Evolutionary conservation across 2,113 vertebrate species (phyloP).

Genomic region (Chitala chitala): DNA sequence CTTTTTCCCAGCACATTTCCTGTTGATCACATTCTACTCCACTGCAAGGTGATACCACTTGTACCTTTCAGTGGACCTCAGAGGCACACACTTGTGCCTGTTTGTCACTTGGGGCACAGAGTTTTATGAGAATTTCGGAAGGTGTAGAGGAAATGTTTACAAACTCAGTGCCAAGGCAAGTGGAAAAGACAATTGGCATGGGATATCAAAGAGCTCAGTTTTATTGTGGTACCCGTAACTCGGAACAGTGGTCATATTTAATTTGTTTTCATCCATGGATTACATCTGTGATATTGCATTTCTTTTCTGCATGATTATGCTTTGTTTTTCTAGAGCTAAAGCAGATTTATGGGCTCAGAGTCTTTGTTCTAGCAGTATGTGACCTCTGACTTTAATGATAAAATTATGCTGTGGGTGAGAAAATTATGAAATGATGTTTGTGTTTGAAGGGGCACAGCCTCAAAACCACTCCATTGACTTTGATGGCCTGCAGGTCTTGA

Average conservation of each 20-base stretch:
- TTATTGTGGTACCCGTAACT: conserved; percentile 16
- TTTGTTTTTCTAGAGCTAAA: neutral
- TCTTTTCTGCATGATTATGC: conserved; percentile 27
- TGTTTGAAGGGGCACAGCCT: too few species aligned
- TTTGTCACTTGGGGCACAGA: neutral
- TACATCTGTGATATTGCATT: neutral
- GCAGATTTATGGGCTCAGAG: neutral
- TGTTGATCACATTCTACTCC: conserved; percentile 20
- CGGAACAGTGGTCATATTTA: neutral
- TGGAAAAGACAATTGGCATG: conserved; percentile 24
- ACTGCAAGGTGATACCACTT: conserved; percentile 3
- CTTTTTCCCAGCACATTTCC: conserved; percentile 13
- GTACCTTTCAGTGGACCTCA: neutral
- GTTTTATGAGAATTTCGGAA: conserved; percentile 13
- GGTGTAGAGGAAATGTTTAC: conserved; percentile 37
- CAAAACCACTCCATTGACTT: too few species aligned
- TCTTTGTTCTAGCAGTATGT: neutral
- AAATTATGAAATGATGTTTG: neutral
- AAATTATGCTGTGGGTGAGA: neutral
- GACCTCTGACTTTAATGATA: neutral
- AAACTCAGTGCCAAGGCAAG: conserved; percentile 15
- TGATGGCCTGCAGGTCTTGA: too few species aligned
- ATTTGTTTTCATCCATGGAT: neutral
- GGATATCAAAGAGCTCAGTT: conserved; percentile 21
- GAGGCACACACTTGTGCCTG: neutral